These are phyloP conservation scores for Augiades crinisus DNA, from an alignment of 2,888 invertebrate species.

Conservation along the genomic window DNA sequence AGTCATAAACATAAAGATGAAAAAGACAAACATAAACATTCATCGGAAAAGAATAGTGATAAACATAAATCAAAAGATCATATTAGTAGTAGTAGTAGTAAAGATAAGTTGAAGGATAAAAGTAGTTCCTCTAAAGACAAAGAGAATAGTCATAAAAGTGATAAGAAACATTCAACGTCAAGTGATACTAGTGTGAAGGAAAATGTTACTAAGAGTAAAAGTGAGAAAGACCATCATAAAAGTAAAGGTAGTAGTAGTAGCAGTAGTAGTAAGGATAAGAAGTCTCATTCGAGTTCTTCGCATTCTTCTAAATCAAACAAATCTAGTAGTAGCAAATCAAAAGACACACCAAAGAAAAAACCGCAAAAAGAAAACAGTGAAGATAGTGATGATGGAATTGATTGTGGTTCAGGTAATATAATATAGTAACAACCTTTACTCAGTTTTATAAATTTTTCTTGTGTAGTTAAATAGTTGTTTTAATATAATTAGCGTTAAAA, in stretches of 20 bases:
- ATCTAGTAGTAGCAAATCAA: constrained; percentile 53
- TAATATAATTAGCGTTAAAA: too few relatives aligned
- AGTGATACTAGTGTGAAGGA: constrained; percentile 52
- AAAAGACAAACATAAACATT: constrained; percentile 48
- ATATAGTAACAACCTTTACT: background rate
- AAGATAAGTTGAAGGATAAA: constrained; percentile 60
- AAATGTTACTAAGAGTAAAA: constrained; percentile 48
- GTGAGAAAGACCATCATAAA: constrained; percentile 46
- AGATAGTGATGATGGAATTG: constrained; percentile 83
- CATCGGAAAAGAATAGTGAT: constrained; percentile 51
- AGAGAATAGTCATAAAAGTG: constrained; percentile 57
- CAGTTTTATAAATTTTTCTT: too few relatives aligned
- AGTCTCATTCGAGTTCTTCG: constrained; percentile 59
- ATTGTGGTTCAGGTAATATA: constrained; percentile 83
- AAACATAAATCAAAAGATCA: constrained; percentile 53
- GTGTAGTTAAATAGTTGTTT: too few relatives aligned
- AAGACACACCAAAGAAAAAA: constrained; percentile 73
- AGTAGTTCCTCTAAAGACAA: constrained; percentile 65
- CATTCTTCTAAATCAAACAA: constrained; percentile 53
- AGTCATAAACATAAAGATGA: constrained; percentile 33
- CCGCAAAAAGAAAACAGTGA: constrained; percentile 45
- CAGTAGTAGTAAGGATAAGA: constrained; percentile 55
- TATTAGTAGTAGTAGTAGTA: constrained; percentile 56
- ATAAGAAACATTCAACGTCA: constrained; percentile 56
- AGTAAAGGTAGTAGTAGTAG: constrained; percentile 35